Evolutionary conservation across 2,888 invertebrate species (phyloP), one percentile per base, ranked within the genome.

Genomic region (Caradrina clavipalpis): DNA sequence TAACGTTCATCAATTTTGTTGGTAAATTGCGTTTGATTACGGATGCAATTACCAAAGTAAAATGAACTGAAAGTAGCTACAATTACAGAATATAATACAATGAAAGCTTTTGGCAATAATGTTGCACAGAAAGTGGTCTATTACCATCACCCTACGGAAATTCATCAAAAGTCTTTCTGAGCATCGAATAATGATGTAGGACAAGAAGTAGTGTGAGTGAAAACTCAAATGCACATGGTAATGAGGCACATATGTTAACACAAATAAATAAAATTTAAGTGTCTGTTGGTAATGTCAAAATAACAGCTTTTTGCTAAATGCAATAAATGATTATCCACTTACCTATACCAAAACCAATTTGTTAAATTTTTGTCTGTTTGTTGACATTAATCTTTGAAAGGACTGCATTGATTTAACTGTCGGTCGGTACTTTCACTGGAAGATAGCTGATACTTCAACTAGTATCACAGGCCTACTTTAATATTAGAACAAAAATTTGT

Each of bases 1-100:
- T 73, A 78, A 72, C 59, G 74, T 71, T 61, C 71, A 75, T 79
- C 62, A 79, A 67, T 75, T 79, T 74, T 66, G 76, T 73, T 76
- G 77, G 76, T 76, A 78, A 80, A 79, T 81, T 77, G 71, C 17
- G 63, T 70, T 65, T 65, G 45, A 45, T 69, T 51, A 19, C 39
- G 63, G 69, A 66, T 63, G 42, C 26, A 75, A 78, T 78, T 63
- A 80, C 47, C 62, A 66, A 59, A 57, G 58, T 67, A 71, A n/a
- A n/a, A 68, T 73, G 62, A 50, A 60, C 51, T 54, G 49, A 19
- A 67, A 76, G 63, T 73, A 54, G 21, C 49, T 60, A 60, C 45
- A 67, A 60, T 78, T 64, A 57, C 39, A 11, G 21, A 63, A 50
- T 45, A 19, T 1, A 56, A 63, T 49, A 50, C 51, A 31, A 21